These are phyloP conservation scores for Camelus bactrianus DNA, from an alignment of 2,113 vertebrate genomes.

Conservation along the genomic window DNA sequence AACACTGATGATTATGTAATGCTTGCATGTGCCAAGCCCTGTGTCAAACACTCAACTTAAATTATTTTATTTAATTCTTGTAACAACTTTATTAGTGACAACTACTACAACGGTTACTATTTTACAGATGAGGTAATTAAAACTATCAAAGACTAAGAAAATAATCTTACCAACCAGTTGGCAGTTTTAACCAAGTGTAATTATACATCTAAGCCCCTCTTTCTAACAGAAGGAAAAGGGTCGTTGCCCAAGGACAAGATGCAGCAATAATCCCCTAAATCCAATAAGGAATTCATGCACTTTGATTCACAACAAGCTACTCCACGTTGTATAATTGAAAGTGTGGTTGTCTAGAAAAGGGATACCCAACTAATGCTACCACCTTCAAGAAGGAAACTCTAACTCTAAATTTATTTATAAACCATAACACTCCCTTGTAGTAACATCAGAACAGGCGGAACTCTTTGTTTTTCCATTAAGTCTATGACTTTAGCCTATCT, in stretches of 20 bases:
- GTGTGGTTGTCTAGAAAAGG: neutral
- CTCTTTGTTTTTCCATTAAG: neutral
- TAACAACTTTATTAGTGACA: neutral
- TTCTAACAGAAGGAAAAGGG: constrained; percentile 6
- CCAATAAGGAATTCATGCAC: neutral
- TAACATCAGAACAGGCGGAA: neutral
- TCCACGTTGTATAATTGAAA: neutral
- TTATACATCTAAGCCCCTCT: neutral
- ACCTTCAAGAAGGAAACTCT: neutral
- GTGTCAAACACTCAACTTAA: neutral
- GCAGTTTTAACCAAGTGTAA: neutral
- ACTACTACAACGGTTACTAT: neutral
- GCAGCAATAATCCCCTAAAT: neutral
- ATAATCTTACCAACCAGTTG: neutral
- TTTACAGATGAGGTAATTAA: constrained; percentile 34
- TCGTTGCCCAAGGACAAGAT: neutral
- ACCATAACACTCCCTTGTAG: neutral
- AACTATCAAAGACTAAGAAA: neutral
- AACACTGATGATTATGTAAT: neutral
- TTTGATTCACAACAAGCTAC: neutral
- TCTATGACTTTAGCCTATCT: neutral
- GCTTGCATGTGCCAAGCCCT: neutral
- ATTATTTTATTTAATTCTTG: neutral
- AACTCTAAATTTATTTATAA: neutral
- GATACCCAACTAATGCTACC: neutral